Conservation (phyloP, 2,113 vertebrate species). For the Otis tarda region DNA sequence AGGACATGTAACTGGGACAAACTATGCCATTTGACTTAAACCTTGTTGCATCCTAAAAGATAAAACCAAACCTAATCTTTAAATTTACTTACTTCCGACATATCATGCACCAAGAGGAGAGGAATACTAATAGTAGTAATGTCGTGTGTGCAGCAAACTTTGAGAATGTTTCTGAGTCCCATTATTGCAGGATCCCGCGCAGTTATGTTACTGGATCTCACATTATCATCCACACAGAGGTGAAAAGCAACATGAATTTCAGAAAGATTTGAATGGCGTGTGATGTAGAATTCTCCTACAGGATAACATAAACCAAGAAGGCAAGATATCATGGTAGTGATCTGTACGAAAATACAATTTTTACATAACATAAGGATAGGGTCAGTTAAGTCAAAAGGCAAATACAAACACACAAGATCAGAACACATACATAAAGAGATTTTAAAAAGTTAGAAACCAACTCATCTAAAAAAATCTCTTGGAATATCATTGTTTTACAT, state of each 20-base stretch:
- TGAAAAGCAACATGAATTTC: conserved; percentile 96
- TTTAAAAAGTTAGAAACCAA: background rate
- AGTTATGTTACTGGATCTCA: conserved; percentile 90
- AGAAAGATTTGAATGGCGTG: conserved; percentile 94
- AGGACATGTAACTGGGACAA: background rate
- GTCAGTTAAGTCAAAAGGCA: background rate
- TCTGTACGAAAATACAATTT: background rate
- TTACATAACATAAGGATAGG: background rate
- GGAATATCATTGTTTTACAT: background rate
- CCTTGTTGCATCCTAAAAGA: background rate
- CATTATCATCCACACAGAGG: conserved; percentile 95
- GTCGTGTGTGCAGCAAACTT: conserved; percentile 97
- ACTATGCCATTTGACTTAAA: background rate
- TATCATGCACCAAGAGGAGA: conserved; percentile 93
- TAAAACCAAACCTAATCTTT: background rate
- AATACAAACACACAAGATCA: background rate
- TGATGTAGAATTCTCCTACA: conserved; percentile 95
- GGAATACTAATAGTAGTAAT: conserved; percentile 94
- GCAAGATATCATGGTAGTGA: background rate
- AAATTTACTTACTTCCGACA: conserved; percentile 89
- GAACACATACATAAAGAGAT: background rate
- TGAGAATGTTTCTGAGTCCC: conserved; percentile 96
- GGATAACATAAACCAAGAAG: background rate
- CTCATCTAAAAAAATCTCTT: background rate
- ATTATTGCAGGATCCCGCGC: conserved; percentile 96